Evolutionary conservation across 2,113 vertebrate genomes (phyloP).

Genomic region (Meles meles): DNA sequence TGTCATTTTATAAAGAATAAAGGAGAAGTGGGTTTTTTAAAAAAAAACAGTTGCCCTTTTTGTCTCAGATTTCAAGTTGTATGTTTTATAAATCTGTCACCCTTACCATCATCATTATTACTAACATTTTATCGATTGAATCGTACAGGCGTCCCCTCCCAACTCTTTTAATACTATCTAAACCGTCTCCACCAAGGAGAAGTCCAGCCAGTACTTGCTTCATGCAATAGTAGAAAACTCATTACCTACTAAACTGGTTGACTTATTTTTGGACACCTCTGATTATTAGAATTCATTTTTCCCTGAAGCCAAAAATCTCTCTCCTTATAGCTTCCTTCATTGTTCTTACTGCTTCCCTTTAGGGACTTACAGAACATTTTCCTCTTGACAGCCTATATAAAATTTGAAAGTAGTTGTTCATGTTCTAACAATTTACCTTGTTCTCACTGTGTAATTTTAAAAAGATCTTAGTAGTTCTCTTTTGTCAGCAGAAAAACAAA

Average conservation of each 20-base stretch:
- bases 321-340: background rate
- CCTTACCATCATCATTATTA: background rate
- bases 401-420: background rate
- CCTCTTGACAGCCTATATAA: background rate
- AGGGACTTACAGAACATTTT: background rate
- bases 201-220: background rate
- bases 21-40: background rate
- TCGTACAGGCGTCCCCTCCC: background rate
- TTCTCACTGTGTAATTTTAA: background rate
- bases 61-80: background rate
- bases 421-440: background rate
- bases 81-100: background rate
- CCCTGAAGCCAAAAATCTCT: background rate
- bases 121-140: background rate
- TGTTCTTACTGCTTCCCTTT: background rate
- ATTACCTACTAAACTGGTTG: background rate
- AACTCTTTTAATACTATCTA: background rate
- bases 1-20: slow-evolving; percentile 38
- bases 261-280: background rate
- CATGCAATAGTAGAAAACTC: background rate
- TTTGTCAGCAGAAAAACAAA: slow-evolving; percentile 24
- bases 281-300: slow-evolving; percentile 22
- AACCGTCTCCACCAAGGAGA: background rate
- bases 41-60: background rate
- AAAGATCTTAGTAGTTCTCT: slow-evolving; percentile 5